Percentiles rank a stretch among this genome's conserved stretches.
phyloP scores from a whole-genome alignment of 2,888 invertebrate genomes.

The Drosophila paramelanica region DNA sequence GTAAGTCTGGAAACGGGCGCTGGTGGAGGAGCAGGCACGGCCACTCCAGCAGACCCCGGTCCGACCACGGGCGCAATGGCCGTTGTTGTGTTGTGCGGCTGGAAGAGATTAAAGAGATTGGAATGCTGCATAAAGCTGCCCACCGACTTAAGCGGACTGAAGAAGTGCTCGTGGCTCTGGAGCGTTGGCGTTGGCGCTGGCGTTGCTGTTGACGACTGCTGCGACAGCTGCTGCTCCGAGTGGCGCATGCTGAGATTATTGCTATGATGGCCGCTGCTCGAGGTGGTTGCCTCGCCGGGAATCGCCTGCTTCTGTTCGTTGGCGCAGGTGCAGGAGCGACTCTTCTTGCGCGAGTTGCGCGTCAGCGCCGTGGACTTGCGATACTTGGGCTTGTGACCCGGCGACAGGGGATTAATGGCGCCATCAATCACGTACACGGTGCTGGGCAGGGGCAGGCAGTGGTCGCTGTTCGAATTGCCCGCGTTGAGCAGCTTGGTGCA shows the following conservation, averaged over 20 bases:
- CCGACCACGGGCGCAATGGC: constrained; percentile 12
- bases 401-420: constrained; percentile 65
- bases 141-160: constrained; percentile 85
- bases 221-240: constrained; percentile 27
- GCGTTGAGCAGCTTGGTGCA: constrained; percentile 53
- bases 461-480: constrained; percentile 58
- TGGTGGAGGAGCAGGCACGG: constrained; percentile 4
- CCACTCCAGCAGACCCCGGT: background rate
- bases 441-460: constrained; percentile 59
- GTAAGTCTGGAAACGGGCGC: constrained; percentile 32
- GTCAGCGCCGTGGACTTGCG: constrained; percentile 71
- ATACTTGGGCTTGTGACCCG: constrained; percentile 80
- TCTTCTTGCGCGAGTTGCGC: constrained; percentile 60
- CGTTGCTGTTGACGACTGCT: constrained; percentile 26
- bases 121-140: constrained; percentile 85
- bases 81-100: constrained; percentile 44
- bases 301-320: constrained; percentile 45
- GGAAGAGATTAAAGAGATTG: constrained; percentile 84
- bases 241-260: constrained; percentile 41
- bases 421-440: constrained; percentile 80
- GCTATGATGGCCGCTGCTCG: constrained; percentile 24
- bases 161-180: constrained; percentile 82
- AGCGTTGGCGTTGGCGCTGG: constrained; percentile 13
- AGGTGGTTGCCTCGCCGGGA: constrained; percentile 23
- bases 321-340: constrained; percentile 72